A percentile compares a stretch with the other conserved stretches of the same genome.
Evolutionary conservation across 2,797 vertebrate species (phyloP).

Genomic region (Nannoperca australis): DNA sequence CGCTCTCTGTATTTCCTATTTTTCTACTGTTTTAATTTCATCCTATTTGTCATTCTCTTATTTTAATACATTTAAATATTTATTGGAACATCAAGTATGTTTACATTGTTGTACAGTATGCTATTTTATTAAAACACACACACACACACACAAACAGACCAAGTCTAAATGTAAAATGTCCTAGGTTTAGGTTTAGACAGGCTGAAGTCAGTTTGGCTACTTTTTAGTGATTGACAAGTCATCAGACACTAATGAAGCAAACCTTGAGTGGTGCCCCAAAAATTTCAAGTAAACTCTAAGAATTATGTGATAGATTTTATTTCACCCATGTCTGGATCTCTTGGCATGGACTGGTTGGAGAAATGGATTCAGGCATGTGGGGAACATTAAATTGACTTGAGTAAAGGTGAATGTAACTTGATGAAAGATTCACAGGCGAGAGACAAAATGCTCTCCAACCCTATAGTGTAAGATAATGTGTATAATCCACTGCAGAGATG

Average conservation of each 20-base stretch:
- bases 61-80: background rate
- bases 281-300: background rate
- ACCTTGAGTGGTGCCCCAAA: background rate
- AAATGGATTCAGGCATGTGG: conserved; percentile 13
- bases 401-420: conserved; percentile 67
- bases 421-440: conserved; percentile 66
- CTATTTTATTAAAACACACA: background rate
- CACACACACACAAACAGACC: too few relatives aligned
- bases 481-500: conserved; percentile 83
- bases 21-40: background rate
- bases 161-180: background rate
- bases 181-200: background rate
- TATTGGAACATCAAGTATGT: background rate
- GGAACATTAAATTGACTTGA: conserved; percentile 52
- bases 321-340: conserved; percentile 13
- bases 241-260: conserved; percentile 12
- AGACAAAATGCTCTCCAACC: conserved; percentile 73
- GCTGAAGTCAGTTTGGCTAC: background rate
- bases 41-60: background rate
- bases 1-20: background rate
- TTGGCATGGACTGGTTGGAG: conserved; percentile 10
- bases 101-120: background rate
- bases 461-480: conserved; percentile 75
- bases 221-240: conserved; percentile 2
- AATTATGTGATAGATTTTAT: conserved; percentile 4